Conservation (phyloP, 1,140 invertebrate genomes). For the Drosophila auraria region DNA sequence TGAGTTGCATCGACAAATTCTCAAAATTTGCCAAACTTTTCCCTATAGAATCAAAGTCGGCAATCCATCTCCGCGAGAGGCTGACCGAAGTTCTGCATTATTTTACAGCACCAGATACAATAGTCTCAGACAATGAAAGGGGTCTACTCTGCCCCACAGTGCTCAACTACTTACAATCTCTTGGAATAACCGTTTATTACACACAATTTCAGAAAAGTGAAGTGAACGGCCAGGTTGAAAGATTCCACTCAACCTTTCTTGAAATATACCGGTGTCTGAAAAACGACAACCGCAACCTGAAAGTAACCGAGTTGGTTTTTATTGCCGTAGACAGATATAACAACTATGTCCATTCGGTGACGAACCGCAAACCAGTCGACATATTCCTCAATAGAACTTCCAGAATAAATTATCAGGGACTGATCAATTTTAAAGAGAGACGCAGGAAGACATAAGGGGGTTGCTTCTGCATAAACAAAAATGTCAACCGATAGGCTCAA, state of each 20-base stretch:
- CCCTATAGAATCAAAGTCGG: slow-evolving; percentile 6
- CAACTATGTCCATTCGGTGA: slow-evolving; percentile 9
- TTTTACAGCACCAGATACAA: neutral
- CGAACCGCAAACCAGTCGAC: neutral
- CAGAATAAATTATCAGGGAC: slow-evolving; percentile 4
- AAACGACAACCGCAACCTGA: neutral
- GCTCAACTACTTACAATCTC: neutral
- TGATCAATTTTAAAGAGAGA: neutral
- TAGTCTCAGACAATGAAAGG: slow-evolving; percentile 20
- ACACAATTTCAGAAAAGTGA: slow-evolving; percentile 7
- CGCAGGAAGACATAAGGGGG: slow-evolving; percentile 4
- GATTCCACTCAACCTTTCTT: slow-evolving; percentile 13
- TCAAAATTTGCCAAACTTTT: slow-evolving; percentile 10
- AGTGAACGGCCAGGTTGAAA: slow-evolving; percentile 8
- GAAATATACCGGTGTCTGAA: slow-evolving; percentile 26
- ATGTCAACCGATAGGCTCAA: slow-evolving; percentile 1
- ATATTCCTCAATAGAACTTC: slow-evolving; percentile 6
- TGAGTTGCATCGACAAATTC: slow-evolving; percentile 1
- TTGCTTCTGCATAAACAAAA: neutral
- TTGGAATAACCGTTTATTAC: slow-evolving; percentile 3
- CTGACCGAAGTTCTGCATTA: slow-evolving; percentile 9
- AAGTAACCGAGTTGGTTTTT: neutral
- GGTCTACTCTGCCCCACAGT: slow-evolving; percentile 15
- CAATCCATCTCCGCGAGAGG: slow-evolving; percentile 1
- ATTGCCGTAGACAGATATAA: slow-evolving; percentile 17